Conservation (phyloP, 2,797 vertebrate species). For the Intellagama lesueurii region DNA sequence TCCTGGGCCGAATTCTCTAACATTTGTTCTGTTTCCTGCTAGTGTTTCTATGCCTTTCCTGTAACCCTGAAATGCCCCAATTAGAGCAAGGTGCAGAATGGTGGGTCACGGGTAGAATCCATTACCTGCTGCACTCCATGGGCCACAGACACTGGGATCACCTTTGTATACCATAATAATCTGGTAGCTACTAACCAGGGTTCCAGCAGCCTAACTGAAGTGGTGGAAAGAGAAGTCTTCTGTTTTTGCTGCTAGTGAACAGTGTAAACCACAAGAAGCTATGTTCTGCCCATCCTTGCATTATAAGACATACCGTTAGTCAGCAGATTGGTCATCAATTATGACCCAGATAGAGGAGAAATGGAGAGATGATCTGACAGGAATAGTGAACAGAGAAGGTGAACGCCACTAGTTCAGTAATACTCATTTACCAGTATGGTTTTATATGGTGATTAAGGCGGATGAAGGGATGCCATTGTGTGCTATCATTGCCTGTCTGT, state of each 20-base stretch:
- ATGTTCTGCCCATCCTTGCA: not conserved
- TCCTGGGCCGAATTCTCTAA: too few species aligned
- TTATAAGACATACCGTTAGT: too few species aligned
- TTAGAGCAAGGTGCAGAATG: not conserved
- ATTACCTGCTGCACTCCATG: not conserved
- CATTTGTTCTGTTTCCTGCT: too few species aligned
- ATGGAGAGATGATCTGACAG: not conserved
- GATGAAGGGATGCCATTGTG: not conserved
- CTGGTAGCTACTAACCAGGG: not conserved
- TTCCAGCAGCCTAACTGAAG: not conserved
- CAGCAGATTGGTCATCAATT: too few species aligned
- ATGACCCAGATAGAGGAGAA: not conserved
- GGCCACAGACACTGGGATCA: not conserved
- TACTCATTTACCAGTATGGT: not conserved
- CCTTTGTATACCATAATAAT: not conserved
- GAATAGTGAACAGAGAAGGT: not conserved
- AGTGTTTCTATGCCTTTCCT: too few species aligned
- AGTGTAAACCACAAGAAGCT: not conserved
- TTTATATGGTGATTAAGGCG: not conserved
- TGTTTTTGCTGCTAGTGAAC: not conserved
- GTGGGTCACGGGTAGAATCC: not conserved
- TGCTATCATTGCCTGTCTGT: not conserved
- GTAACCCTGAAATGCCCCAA: not conserved
- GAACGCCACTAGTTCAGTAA: not conserved
- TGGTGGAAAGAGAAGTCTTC: not conserved